These are phyloP conservation scores for Mythimna ferrago DNA, from an alignment of 2,888 invertebrate species.

Conservation along the genomic window DNA sequence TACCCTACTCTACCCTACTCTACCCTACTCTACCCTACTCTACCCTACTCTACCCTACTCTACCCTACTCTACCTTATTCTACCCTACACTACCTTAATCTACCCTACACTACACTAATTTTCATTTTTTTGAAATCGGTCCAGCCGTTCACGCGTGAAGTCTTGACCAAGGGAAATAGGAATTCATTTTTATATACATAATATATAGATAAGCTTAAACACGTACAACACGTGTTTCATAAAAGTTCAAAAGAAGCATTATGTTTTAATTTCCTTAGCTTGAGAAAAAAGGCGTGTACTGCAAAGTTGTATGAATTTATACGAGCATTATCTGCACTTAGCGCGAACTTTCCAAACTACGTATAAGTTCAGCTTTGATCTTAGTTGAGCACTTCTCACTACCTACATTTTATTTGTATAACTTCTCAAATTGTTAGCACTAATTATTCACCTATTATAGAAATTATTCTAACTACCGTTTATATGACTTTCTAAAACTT, in stretches of 20 bases:
- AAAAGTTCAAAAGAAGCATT: neutral
- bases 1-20: too few relatives aligned
- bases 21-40: too few relatives aligned
- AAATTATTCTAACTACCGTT: neutral
- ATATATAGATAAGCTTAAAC: neutral
- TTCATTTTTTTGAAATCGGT: too few relatives aligned
- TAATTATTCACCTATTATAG: slow-evolving; percentile 7
- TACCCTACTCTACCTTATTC: too few relatives aligned
- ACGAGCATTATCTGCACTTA: slow-evolving; percentile 48
- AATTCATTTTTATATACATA: too few relatives aligned
- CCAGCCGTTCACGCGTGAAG: too few relatives aligned
- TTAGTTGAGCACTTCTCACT: slow-evolving; percentile 30
- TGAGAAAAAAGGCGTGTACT: slow-evolving; percentile 20
- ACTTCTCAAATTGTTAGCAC: slow-evolving; percentile 2
- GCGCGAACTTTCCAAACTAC: slow-evolving; percentile 27
- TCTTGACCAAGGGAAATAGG: too few relatives aligned
- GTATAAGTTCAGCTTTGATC: slow-evolving; percentile 22
- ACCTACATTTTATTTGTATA: slow-evolving; percentile 26
- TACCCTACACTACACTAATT: too few relatives aligned
- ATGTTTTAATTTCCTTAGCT: slow-evolving; percentile 2
- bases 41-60: too few relatives aligned
- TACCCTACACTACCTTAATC: too few relatives aligned
- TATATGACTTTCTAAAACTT: neutral
- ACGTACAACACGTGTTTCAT: neutral
- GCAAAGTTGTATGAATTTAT: slow-evolving; percentile 54